Percentiles rank a stretch among this genome's conserved stretches.
Conservation (phyloP, 2,888 invertebrate species). For the Caenorhabditis sulstoni region DNA sequence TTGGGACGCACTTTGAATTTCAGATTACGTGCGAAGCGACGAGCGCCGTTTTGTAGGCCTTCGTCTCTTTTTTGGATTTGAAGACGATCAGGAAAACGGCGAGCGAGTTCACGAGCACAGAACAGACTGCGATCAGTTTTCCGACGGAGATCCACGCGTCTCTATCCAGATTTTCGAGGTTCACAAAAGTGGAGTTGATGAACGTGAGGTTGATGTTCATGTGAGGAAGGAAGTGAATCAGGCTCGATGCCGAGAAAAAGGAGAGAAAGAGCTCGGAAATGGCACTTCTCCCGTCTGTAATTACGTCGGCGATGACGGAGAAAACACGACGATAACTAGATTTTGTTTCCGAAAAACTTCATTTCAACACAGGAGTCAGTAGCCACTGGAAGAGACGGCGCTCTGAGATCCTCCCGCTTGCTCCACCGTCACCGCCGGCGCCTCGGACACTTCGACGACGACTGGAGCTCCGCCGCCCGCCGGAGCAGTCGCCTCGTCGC, state of each 20-base stretch:
- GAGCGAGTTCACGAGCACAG: constrained; percentile 10
- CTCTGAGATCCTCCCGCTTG: constrained; percentile 35
- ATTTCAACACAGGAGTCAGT: constrained; percentile 8
- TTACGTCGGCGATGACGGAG: neutral
- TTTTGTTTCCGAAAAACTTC: neutral
- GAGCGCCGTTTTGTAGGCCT: constrained; percentile 21
- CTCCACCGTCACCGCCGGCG: constrained; percentile 52
- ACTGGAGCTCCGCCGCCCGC: constrained; percentile 48
- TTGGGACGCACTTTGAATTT: too few relatives aligned
- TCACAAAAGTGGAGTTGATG: constrained; percentile 28
- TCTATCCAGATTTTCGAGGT: constrained; percentile 22
- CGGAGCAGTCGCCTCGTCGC: constrained; percentile 63
- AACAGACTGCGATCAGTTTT: constrained; percentile 12
- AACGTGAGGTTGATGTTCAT: constrained; percentile 32
- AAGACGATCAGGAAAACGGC: constrained; percentile 17
- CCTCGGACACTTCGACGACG: constrained; percentile 39
- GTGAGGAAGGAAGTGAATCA: neutral
- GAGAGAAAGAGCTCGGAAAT: neutral
- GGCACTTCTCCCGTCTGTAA: neutral
- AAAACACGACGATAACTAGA: neutral
- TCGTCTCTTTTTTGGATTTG: constrained; percentile 30
- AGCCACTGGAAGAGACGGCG: constrained; percentile 49
- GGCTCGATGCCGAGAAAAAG: neutral
- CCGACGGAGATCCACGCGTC: constrained; percentile 11
- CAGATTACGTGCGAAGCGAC: constrained; percentile 17